A percentile compares a stretch with the other conserved stretches of the same genome.
phyloP scores from a whole-genome alignment of 2,797 vertebrate species.

The Spheniscus humboldti region DNA sequence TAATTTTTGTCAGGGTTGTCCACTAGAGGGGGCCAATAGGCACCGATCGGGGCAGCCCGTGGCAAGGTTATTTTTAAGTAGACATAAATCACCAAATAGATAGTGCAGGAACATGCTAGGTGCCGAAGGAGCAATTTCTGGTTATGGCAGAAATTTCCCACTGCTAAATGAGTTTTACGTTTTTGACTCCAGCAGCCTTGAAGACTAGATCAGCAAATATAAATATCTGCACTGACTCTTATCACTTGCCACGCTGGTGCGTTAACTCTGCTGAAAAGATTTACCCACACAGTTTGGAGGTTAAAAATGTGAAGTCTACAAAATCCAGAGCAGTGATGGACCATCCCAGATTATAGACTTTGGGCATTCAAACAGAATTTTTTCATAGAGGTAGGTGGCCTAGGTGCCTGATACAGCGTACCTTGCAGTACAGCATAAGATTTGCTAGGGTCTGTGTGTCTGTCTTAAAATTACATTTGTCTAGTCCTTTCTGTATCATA shows the following conservation, averaged over 20 bases:
- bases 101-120: fast-evolving
- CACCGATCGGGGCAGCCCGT: fast-evolving
- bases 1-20: background rate
- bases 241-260: background rate
- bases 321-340: background rate
- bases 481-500: background rate
- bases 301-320: background rate
- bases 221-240: background rate
- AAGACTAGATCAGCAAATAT: background rate
- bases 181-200: background rate
- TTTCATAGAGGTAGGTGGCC: too few relatives aligned
- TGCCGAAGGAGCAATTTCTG: background rate
- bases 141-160: background rate
- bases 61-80: background rate
- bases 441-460: background rate
- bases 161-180: background rate
- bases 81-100: fast-evolving
- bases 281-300: background rate
- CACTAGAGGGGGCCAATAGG: constrained; percentile 5
- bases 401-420: background rate
- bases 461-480: background rate
- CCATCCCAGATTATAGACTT: background rate
- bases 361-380: background rate
- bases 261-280: background rate
- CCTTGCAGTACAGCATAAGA: background rate